Base-by-base conservation (phyloP, 2,113 vertebrate species). In the Neolamprologus longior region DNA sequence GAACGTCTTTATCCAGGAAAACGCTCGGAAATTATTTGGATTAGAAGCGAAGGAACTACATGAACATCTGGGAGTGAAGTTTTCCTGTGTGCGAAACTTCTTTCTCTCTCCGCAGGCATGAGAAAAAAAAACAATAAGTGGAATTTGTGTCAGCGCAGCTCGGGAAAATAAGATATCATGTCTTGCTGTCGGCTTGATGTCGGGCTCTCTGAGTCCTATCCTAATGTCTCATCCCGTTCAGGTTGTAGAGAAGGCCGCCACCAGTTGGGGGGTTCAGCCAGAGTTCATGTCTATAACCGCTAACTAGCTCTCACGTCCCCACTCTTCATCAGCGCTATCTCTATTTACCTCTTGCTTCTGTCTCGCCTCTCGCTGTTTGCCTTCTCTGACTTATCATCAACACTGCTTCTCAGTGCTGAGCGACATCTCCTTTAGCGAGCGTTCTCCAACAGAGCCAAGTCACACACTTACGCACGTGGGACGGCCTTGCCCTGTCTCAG, bases 131-230 rank as follows among this genome's bases (percentile, higher is more conserved):
- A 98, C 97, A 98, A 97, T 97, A 97, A 98, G 96, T 95, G 95
- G 96, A 98, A 97, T 98, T 98, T 97, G 97, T 98, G 98, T 99
- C 98, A 98, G 97, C 94, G 95, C 94, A 92, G 97, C 97, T 97
- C 97, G 97, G 96, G 96, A 98, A 98, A 99, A 98, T 98, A 98
- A 99, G 98, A 99, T 98, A 98, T 99, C 98, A 99, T 96, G 97
- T 98, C 97, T 97, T 98, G 97, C 97, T 97, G 97, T 98, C 97
- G 97, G 98, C 97, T 97, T 97, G 96, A 98, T 98, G 98, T 98
- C 97, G 98, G 95, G 95, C 97, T 97, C 96, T 98, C 97, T 92
- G 97, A 98, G 97, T 97, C 92, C 96, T 97, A 97, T 95, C 96
- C 96, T 95, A 97, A 98, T 96, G 97, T 97, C 96, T 98, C 98